Percentiles rank a stretch among this genome's conserved stretches.
Conservation (phyloP, 2,888 invertebrate genomes). For the Rutpela maculata region DNA sequence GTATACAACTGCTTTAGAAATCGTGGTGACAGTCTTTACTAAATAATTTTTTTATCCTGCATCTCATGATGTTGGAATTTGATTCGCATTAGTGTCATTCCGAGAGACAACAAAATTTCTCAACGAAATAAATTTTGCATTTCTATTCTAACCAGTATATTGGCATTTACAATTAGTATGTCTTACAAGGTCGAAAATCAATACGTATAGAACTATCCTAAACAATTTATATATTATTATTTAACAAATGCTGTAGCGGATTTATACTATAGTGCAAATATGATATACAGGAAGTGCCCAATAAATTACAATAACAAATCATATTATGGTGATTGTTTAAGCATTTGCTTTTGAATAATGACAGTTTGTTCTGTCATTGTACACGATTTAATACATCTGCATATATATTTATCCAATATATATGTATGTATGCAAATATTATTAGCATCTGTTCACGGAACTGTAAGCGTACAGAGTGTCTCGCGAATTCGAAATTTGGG, state of each 20-base stretch:
- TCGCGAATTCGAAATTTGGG: background rate
- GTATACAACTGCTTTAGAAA: too few species aligned
- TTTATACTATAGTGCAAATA: background rate
- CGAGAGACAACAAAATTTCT: too few species aligned
- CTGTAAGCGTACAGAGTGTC: background rate
- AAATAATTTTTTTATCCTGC: too few species aligned
- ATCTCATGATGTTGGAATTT: too few species aligned
- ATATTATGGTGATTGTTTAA: background rate
- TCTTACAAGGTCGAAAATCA: background rate
- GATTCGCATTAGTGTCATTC: too few species aligned
- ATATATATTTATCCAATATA: slow-evolving; percentile 7
- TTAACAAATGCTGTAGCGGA: background rate
- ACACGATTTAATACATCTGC: background rate
- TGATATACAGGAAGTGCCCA: slow-evolving; percentile 3
- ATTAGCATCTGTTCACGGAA: background rate
- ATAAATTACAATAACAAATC: slow-evolving; percentile 4
- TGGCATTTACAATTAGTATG: background rate
- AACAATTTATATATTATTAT: background rate
- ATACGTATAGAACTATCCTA: background rate
- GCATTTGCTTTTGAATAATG: background rate
- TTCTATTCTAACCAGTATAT: too few species aligned
- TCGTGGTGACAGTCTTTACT: too few species aligned
- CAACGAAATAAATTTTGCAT: too few species aligned
- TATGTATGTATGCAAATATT: background rate
- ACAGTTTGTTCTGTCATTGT: slow-evolving; percentile 3